These are phyloP conservation scores for Holothuria scabra DNA, from an alignment of 53 echinoderm and acorn worm genomes.

Conservation along the genomic window DNA sequence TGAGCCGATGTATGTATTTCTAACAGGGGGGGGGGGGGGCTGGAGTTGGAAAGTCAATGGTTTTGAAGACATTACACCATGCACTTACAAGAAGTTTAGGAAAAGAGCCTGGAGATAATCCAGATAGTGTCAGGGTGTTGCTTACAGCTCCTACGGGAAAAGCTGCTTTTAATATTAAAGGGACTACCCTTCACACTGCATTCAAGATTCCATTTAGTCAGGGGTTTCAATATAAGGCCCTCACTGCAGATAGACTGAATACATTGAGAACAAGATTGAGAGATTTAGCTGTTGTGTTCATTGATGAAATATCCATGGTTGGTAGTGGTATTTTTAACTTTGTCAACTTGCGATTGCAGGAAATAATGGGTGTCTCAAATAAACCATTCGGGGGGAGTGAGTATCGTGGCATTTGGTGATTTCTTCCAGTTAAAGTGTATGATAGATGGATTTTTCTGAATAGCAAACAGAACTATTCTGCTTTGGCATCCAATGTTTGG, in stretches of 20 bases:
- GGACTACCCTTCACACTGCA: constrained; percentile 10
- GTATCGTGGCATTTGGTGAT: constrained; percentile 60
- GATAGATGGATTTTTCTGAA: constrained; percentile 45
- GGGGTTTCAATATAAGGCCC: constrained; percentile 40
- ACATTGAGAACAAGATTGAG: constrained; percentile 27
- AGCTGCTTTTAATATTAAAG: constrained; percentile 44
- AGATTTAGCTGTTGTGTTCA: constrained; percentile 27
- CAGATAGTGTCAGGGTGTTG: constrained; percentile 21
- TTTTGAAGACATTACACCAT: too few species aligned
- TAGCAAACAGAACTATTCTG: constrained; percentile 18
- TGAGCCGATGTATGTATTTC: too few species aligned
- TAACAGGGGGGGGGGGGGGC: too few species aligned
- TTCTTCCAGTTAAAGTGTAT: constrained; percentile 65
- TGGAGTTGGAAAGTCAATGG: too few species aligned
- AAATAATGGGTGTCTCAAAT: constrained; percentile 32
- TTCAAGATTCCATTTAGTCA: constrained; percentile 29
- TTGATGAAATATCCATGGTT: constrained; percentile 60
- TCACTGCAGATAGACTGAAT: constrained; percentile 37
- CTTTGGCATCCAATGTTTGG: constrained; percentile 31
- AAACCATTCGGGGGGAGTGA: constrained; percentile 60
- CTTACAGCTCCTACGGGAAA: constrained; percentile 49
- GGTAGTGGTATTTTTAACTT: constrained; percentile 48
- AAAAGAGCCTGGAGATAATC: too few species aligned
- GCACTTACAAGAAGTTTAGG: too few species aligned
- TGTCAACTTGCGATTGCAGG: constrained; percentile 27